A percentile compares a stretch with the other conserved stretches of the same genome.
These are phyloP conservation scores for Fukomys damarensis DNA, from an alignment of 2,113 vertebrate genomes.

Conservation along the genomic window DNA sequence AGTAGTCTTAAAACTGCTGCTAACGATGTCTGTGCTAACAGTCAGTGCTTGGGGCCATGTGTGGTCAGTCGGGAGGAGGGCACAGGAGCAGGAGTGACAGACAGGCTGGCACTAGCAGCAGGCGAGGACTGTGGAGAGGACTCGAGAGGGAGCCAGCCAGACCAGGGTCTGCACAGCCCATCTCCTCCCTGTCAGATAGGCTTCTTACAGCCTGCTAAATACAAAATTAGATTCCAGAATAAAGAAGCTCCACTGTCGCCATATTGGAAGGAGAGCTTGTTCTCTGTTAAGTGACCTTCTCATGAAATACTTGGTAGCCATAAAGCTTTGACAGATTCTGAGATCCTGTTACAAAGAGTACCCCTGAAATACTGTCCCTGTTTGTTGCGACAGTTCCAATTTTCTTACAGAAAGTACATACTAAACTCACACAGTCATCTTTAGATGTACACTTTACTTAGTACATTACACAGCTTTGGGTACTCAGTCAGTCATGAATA, in stretches of 20 bases:
- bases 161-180: background rate
- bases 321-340: background rate
- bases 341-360: background rate
- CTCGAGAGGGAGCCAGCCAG: background rate
- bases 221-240: background rate
- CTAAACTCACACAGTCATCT: slow-evolving; percentile 60
- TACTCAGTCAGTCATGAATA: background rate
- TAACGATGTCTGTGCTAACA: background rate
- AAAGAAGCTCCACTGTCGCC: background rate
- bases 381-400: background rate
- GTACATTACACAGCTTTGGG: slow-evolving; percentile 45
- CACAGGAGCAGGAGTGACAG: background rate
- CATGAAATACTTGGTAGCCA: slow-evolving; percentile 15
- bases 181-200: background rate
- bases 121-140: background rate
- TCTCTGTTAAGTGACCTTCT: slow-evolving; percentile 34
- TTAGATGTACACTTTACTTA: slow-evolving; percentile 28
- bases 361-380: background rate
- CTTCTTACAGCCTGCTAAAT: background rate
- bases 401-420: slow-evolving; percentile 49
- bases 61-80: background rate
- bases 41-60: background rate
- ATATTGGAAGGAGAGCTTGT: background rate
- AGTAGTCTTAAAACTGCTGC: background rate
- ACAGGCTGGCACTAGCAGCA: background rate